A percentile compares a stretch with the other conserved stretches of the same genome.
phyloP scores from a whole-genome alignment of 2,113 vertebrate genomes.

The Zapus hudsonius region DNA sequence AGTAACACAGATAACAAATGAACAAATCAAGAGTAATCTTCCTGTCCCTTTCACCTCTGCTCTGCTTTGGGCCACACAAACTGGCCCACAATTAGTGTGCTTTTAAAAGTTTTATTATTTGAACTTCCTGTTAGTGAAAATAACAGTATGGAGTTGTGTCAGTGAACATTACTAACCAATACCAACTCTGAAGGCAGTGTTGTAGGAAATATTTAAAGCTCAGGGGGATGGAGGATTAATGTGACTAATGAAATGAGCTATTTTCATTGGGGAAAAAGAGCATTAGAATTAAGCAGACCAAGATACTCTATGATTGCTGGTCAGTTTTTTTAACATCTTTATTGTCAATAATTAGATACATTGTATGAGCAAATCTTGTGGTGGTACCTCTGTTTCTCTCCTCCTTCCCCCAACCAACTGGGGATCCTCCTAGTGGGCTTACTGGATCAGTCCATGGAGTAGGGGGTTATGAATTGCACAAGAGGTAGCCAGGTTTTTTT shows the following conservation, averaged over 20 bases:
- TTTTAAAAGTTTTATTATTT: background rate
- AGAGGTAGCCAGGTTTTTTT: too few species aligned
- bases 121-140: background rate
- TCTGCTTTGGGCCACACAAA: background rate
- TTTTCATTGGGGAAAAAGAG: background rate
- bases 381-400: too few species aligned
- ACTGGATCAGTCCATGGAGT: too few species aligned
- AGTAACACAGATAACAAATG: background rate
- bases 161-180: background rate
- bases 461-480: too few species aligned
- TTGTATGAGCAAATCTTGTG: too few species aligned
- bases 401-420: too few species aligned
- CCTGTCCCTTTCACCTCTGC: background rate
- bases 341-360: too few species aligned
- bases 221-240: background rate
- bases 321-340: constrained; percentile 33
- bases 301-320: background rate
- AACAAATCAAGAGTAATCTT: background rate
- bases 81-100: background rate
- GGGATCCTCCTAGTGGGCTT: too few species aligned
- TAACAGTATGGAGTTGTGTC: background rate
- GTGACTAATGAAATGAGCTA: background rate
- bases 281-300: background rate
- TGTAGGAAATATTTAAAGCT: background rate
- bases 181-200: background rate